These are phyloP conservation scores for Enteromius afrohamiltoni DNA, from an alignment of 2,797 vertebrate genomes.

Conservation along the genomic window DNA sequence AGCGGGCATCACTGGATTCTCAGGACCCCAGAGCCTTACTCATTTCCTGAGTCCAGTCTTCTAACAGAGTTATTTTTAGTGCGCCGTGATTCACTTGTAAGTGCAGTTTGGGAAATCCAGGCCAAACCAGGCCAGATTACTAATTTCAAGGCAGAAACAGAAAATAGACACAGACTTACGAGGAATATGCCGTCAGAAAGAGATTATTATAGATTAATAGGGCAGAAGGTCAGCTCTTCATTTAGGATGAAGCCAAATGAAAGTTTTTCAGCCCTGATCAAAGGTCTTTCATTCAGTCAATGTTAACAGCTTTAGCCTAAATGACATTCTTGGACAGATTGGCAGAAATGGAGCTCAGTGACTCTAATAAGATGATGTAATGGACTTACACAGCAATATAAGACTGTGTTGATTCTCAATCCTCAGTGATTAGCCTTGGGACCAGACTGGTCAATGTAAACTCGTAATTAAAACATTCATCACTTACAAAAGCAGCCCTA, in stretches of 20 bases:
- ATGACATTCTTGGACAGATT: conserved; percentile 36
- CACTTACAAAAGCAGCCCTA: conserved; percentile 7
- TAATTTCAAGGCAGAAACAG: conserved; percentile 11
- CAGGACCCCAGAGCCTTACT: conserved; percentile 37
- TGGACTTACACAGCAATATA: conserved; percentile 17
- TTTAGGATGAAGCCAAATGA: conserved; percentile 30
- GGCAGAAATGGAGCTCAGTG: conserved; percentile 16
- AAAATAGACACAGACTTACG: conserved; percentile 1
- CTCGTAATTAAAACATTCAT: neutral
- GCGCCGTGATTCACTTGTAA: conserved; percentile 49
- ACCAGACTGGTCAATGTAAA: conserved; percentile 14
- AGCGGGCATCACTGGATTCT: neutral
- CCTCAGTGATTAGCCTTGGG: conserved; percentile 18
- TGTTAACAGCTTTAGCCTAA: conserved; percentile 11
- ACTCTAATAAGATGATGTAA: conserved; percentile 31
- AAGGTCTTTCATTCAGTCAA: neutral
- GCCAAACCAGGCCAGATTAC: conserved; percentile 42
- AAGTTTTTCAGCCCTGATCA: neutral
- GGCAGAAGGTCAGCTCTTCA: conserved; percentile 34
- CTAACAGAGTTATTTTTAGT: conserved; percentile 29
- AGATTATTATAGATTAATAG: conserved; percentile 49
- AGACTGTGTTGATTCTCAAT: neutral
- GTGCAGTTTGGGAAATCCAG: conserved; percentile 33
- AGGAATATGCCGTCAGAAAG: conserved; percentile 38
- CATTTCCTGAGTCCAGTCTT: conserved; percentile 41